A percentile compares a stretch with the other conserved stretches of the same genome.
Conservation (phyloP, 2,888 invertebrate species). For the Bellardia pandia region DNA sequence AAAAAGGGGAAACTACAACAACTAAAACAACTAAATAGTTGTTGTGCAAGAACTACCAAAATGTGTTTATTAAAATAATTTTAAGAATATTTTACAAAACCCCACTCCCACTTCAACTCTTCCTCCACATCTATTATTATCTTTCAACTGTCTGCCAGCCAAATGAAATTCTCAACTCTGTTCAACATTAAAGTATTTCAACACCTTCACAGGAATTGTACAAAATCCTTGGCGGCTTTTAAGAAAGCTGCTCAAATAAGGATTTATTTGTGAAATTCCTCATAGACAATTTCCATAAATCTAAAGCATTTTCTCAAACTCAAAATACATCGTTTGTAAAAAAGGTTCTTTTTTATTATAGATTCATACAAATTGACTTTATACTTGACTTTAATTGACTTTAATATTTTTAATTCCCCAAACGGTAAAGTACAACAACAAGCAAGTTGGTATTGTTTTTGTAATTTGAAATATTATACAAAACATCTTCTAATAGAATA, state of each 20-base stretch:
- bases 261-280: background rate
- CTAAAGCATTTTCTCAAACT: background rate
- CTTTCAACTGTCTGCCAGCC: background rate
- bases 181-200: background rate
- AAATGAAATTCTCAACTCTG: background rate
- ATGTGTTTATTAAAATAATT: conserved; percentile 27
- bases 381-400: too few relatives aligned
- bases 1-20: background rate
- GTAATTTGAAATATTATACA: too few relatives aligned
- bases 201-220: background rate
- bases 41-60: conserved; percentile 1
- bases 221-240: background rate
- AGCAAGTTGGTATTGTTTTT: background rate
- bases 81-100: conserved; percentile 7
- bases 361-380: conserved; percentile 1
- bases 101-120: background rate
- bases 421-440: too few relatives aligned
- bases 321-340: background rate
- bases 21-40: background rate
- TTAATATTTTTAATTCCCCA: too few relatives aligned
- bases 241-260: background rate
- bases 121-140: background rate
- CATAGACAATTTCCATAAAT: background rate
- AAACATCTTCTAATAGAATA: too few relatives aligned
- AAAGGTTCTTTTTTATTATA: background rate